Percentiles rank a stretch among this genome's conserved stretches.
These are phyloP conservation scores for Micromys minutus DNA, from an alignment of 2,113 vertebrate species.

Conservation along the genomic window DNA sequence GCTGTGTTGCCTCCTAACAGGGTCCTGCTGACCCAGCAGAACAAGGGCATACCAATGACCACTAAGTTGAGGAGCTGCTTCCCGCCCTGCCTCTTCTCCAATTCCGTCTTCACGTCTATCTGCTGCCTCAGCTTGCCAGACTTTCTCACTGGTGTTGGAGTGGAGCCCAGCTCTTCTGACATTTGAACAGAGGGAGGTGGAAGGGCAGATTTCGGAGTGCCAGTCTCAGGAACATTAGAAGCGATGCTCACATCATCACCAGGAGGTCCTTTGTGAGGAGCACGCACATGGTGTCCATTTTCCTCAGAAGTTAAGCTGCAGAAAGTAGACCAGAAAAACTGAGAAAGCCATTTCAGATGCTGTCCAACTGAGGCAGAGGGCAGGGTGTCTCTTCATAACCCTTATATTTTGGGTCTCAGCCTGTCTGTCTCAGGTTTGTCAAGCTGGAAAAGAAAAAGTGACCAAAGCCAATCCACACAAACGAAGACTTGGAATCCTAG, in stretches of 20 bases:
- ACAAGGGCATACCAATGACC: constrained; percentile 91
- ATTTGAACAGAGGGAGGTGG: constrained; percentile 73
- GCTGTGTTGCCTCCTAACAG: background rate
- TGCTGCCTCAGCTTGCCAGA: constrained; percentile 91
- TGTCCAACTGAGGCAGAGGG: background rate
- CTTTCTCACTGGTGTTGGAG: constrained; percentile 86
- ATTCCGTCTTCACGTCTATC: constrained; percentile 93
- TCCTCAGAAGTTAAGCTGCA: constrained; percentile 86
- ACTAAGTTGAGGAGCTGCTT: constrained; percentile 97
- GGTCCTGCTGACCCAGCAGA: background rate
- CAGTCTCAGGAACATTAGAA: constrained; percentile 78
- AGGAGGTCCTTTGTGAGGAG: constrained; percentile 83
- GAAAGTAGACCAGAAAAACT: constrained; percentile 57
- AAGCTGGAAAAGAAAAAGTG: constrained; percentile 68
- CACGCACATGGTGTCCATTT: constrained; percentile 84
- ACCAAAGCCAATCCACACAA: constrained; percentile 68
- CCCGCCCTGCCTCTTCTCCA: constrained; percentile 97
- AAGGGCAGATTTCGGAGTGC: constrained; percentile 80
- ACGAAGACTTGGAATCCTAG: constrained; percentile 57
- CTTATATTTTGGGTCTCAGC: constrained; percentile 9
- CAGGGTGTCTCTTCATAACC: constrained; percentile 35
- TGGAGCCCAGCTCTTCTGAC: constrained; percentile 85
- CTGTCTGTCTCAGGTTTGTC: constrained; percentile 36
- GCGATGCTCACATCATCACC: constrained; percentile 78
- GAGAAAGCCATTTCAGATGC: constrained; percentile 57